phyloP scores from a whole-genome alignment of 30 jellyfish, hydroid and myxozoan genomes.

The Aurelia aurita complex sp. Pacific region DNA sequence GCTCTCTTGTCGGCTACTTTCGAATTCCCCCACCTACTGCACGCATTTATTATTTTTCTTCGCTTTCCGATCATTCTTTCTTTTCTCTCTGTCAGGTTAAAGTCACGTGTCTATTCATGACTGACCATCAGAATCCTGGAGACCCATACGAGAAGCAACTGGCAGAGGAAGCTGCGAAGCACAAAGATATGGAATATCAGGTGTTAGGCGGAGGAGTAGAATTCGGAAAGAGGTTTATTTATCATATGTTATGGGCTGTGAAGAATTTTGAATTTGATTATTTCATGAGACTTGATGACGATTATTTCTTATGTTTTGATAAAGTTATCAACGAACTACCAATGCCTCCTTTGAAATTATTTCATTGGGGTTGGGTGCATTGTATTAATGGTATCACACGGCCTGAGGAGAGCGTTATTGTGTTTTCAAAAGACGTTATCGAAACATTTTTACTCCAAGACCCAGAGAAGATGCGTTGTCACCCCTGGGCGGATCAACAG shows the following conservation, averaged over 20 bases:
- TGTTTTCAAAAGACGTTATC: slow-evolving; percentile 58
- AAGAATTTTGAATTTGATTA: slow-evolving; percentile 75
- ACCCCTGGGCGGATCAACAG: slow-evolving; percentile 84
- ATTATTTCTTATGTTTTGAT: slow-evolving; percentile 77
- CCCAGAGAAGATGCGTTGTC: slow-evolving; percentile 56
- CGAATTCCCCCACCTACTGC: neutral
- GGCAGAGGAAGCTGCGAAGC: slow-evolving; percentile 27
- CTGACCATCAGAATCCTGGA: slow-evolving; percentile 45
- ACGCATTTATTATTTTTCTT: neutral
- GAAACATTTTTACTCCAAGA: slow-evolving; percentile 60
- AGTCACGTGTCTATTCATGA: slow-evolving; percentile 78
- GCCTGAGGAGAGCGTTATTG: slow-evolving; percentile 75
- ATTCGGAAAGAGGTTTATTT: slow-evolving; percentile 81
- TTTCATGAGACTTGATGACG: slow-evolving; percentile 87
- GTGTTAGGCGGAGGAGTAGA: slow-evolving; percentile 79
- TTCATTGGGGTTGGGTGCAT: slow-evolving; percentile 74
- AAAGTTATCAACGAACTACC: slow-evolving; percentile 42
- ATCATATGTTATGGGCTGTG: slow-evolving; percentile 92
- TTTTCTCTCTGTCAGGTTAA: slow-evolving; percentile 46
- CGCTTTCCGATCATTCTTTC: neutral
- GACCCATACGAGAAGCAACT: slow-evolving; percentile 20
- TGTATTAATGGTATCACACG: slow-evolving; percentile 40
- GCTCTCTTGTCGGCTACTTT: neutral
- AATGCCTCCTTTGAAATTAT: slow-evolving; percentile 33
- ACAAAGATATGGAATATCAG: slow-evolving; percentile 76